phyloP scores from a whole-genome alignment of 2,113 vertebrate genomes.

The Eupsittula cactorum region DNA sequence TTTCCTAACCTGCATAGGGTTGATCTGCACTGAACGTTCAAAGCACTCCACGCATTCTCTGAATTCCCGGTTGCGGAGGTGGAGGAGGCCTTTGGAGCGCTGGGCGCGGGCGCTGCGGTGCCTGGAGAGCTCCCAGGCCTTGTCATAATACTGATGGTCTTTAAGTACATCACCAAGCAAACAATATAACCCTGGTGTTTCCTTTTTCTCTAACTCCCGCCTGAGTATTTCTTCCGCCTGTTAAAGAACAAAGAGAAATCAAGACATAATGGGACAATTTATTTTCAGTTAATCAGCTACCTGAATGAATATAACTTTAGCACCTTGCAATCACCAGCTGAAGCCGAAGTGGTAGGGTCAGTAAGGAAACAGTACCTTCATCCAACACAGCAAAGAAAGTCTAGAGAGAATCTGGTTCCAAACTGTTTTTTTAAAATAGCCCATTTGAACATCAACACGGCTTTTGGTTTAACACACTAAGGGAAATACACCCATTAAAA shows the following conservation, averaged over 20 bases:
- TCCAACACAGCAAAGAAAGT: background rate
- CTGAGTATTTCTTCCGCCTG: slow-evolving; percentile 94
- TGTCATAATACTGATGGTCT: slow-evolving; percentile 89
- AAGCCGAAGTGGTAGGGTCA: background rate
- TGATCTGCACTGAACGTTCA: slow-evolving; percentile 87
- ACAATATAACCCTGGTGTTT: slow-evolving; percentile 88
- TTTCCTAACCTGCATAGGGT: slow-evolving; percentile 87
- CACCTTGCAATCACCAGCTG: background rate
- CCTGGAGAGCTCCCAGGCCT: slow-evolving; percentile 91
- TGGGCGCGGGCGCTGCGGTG: slow-evolving; percentile 90
- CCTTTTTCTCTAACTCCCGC: slow-evolving; percentile 88
- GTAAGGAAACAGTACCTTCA: background rate
- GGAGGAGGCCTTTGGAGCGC: slow-evolving; percentile 92
- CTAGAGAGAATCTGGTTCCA: background rate
- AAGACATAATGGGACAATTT: background rate
- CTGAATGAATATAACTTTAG: background rate
- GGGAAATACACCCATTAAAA: background rate
- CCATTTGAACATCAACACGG: background rate
- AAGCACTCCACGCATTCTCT: slow-evolving; percentile 89
- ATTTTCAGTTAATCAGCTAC: background rate
- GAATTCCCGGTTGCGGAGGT: slow-evolving; percentile 86
- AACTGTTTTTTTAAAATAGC: background rate
- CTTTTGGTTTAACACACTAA: background rate
- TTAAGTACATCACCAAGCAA: slow-evolving; percentile 92
- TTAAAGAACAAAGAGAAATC: slow-evolving; percentile 6